Base-by-base conservation (phyloP, 2,888 invertebrate species). In the Emmelina monodactyla region DNA sequence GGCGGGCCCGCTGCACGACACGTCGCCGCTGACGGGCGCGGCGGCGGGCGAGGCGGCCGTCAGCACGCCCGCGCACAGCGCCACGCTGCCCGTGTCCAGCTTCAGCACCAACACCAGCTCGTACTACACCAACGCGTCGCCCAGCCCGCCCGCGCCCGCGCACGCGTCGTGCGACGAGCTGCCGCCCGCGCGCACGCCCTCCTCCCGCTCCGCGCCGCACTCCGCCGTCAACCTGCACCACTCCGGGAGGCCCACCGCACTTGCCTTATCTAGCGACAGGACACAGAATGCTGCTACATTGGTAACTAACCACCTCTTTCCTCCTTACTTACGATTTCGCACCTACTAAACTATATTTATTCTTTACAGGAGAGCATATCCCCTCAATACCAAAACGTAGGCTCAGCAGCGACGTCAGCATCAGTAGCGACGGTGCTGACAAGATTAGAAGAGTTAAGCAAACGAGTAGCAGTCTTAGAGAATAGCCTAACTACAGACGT, bases 401-500 rank as follows among this genome's bases (percentile, higher is more conserved):
- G 75, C 14, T 40, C 67, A 1, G 62, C 64, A 5, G 67, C 70
- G 13, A 51, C 62, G 2, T 65, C 70, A 16, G 71, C 71, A 2
- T 69, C 75, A 43, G 68, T 83, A 54, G 61, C 82, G 52, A 60
- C 82, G 47, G 83, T 89, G 47, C 82, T 86, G 53, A 75, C 82
- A 40, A 82, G 88, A 51, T 81, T 91, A 57, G 89, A 90, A 50
- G 85, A 87, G 52, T 69, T 91, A 41, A 83, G 85, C 51, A 82
- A 84, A 55, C 85, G 85, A 46, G 84, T 92, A 45, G 85, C 87
- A 31, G 82, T 85, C 33, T 70, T 92, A 51, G 91, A 92, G 61
- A 83, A 83, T 41, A 86, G 87, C 22, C 84, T 92, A 51, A 86
- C 88, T 14, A 75, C 84, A 6, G 91, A 92, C 58, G 86, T 92